Evolutionary conservation across 1,140 invertebrate genomes (phyloP), one percentile per base, ranked within the genome.

Genomic region (Drosophila insularis): DNA sequence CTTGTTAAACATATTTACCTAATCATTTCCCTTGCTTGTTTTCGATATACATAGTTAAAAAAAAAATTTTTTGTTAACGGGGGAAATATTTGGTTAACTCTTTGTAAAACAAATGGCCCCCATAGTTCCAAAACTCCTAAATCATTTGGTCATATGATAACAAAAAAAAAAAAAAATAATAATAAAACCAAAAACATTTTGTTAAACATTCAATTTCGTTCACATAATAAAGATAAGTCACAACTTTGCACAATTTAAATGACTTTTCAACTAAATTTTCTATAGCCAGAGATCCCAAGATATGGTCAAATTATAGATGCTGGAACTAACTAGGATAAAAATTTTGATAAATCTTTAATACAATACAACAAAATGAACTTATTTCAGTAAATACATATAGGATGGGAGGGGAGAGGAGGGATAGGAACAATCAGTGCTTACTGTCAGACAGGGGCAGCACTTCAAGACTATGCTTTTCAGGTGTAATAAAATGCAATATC

Each of bases 401-500:
- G n/a, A n/a, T n/a, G n/a, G n/a, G n/a, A n/a, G n/a, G n/a, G n/a
- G n/a, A n/a, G n/a, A 17, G 17, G 11, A 17, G 19, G 35, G 27
- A 5, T 27, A 27, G 27, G 27, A 27, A 27, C 10, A 32, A 19
- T 14, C 8, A 23, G 1, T 50, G 53, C 1, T 23, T 56, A 14
- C n/a, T 58, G 11, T 14, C 55, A 14, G 27, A 35, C 17, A 75
- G 11, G 1, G 73, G 73, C 14, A 75, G 4, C 6, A 75, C 59
- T 27, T 75, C 54, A 10, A 75, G 35, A 2, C 19, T 14, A 5
- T 17, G 40, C 23, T 40, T 59, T 19, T 69, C 72, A 14, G 65
- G 55, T 11, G 55, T 62, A 23, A 94, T 84, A 89, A 96, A 96
- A 93, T 98, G 97, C 11, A 98, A 91, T 63, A 95, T 93, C 93